Conservation (phyloP, 1,140 invertebrate genomes). For the Gonatopus flavifemur region DNA sequence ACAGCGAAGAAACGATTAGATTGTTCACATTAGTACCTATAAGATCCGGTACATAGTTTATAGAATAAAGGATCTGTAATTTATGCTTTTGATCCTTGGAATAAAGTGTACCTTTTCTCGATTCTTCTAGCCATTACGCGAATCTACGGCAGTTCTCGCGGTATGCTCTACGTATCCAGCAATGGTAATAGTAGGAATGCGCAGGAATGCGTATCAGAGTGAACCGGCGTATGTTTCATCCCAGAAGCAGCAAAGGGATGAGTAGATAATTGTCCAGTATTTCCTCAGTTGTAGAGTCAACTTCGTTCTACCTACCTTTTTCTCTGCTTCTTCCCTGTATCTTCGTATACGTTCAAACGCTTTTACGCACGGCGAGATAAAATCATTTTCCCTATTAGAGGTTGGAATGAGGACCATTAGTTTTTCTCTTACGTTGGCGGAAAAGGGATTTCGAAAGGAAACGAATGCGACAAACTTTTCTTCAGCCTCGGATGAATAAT, state of each 20-base stretch:
- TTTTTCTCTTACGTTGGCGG: background rate
- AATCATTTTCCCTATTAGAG: constrained; percentile 13
- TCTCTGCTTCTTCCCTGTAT: no score
- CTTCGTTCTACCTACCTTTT: no score
- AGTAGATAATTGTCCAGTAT: constrained; percentile 19
- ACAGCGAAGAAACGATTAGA: no score
- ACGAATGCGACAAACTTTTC: no score
- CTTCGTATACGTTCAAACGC: background rate
- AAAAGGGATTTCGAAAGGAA: no score
- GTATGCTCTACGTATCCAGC: no score
- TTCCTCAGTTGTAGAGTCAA: background rate
- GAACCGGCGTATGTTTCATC: background rate
- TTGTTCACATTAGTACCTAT: no score
- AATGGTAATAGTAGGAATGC: constrained; percentile 16
- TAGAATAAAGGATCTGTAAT: no score
- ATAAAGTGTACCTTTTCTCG: constrained; percentile 8
- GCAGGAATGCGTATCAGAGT: constrained; percentile 11
- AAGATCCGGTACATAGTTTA: no score
- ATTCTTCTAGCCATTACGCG: constrained; percentile 6
- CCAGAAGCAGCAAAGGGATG: constrained; percentile 5
- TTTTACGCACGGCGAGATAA: constrained; percentile 1
- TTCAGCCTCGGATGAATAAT: no score
- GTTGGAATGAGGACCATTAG: background rate
- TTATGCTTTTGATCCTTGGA: constrained; percentile 12
- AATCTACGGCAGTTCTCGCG: constrained; percentile 15